Evolutionary conservation across 2,797 vertebrate genomes (phyloP), one percentile per base, ranked within the genome.

Genomic region (Sylvia borin): DNA sequence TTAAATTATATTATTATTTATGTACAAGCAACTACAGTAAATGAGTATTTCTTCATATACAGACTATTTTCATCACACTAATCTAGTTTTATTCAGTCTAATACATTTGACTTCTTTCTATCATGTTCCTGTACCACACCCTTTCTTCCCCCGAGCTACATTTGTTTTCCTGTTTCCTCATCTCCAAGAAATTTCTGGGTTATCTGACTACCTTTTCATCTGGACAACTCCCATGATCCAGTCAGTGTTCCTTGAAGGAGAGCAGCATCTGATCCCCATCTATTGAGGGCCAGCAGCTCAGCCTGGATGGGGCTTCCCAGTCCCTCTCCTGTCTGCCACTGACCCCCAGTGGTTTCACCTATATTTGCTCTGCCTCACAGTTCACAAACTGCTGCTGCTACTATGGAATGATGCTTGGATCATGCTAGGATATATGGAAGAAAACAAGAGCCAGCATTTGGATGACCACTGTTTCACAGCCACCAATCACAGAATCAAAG

Each of bases 331-430:
- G 79, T 93, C 88, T 94, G 73, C 73, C 91, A 96, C 91, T 96
- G 96, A 95, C 95, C 92, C 71, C 95, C 95, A 93, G 96, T 91
- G 96, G 96, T 62, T 92, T 66, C 55, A 84, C 40, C 48, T 61
- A 1, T n/a, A 50, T 43, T 90, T 91, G 58, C 65, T 94, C 76
- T 58, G 13, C n/a, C 72, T 65, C 51, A 2, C 32, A n/a, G 47
- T 47, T 45, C 29, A 18, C 36, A 42, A 10, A 54, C 38, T 6
- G 9, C 43, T 64, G 38, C 57, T 32, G n/a, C 50, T 81, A 5
- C 82, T 27, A 0, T 1, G 29, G n/a, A 67, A 61, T 5, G 54
- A 82, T 75, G 42, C 29, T n/a, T 62, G 55, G 36, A 92, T 43
- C 25, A 36, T 1, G 21, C 25, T 7, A 53, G 32, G 27, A 61